These are phyloP conservation scores for Antheraea pernyi DNA, from an alignment of 1,140 invertebrate species.

Conservation along the genomic window DNA sequence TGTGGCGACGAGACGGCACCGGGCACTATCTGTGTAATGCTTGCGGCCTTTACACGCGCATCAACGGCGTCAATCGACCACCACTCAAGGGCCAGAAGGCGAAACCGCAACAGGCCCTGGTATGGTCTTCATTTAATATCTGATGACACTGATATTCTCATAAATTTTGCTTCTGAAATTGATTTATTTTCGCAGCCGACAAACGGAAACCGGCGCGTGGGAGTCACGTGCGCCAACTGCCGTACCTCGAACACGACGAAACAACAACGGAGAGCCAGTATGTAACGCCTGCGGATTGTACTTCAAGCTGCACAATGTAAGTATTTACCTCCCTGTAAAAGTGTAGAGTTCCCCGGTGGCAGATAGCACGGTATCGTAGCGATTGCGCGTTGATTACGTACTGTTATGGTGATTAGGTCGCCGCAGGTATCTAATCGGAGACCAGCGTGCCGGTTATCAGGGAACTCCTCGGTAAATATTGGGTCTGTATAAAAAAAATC, in stretches of 20 bases:
- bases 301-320: conserved; percentile 93
- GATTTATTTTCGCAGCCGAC: conserved; percentile 71
- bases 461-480: conserved; percentile 77
- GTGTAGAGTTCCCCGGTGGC: background rate
- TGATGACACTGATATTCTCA: background rate
- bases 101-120: conserved; percentile 73
- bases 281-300: conserved; percentile 96
- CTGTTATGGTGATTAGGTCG: conserved; percentile 18
- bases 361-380: conserved; percentile 32
- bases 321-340: conserved; percentile 32
- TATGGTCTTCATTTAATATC: conserved; percentile 16
- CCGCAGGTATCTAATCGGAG: conserved; percentile 65
- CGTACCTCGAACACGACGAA: conserved; percentile 90
- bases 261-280: conserved; percentile 93
- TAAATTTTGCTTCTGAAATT: background rate
- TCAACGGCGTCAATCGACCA: conserved; percentile 93
- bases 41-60: conserved; percentile 91
- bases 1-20: conserved; percentile 93
- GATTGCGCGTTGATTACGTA: conserved; percentile 47
- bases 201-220: conserved; percentile 85
- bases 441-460: conserved; percentile 58
- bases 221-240: conserved; percentile 94
- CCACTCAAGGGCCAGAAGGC: conserved; percentile 79
- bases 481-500: conserved; percentile 70
- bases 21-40: conserved; percentile 95